These are phyloP conservation scores for Entomobrya proxima DNA, from an alignment of 2,888 invertebrate genomes.

Conservation along the genomic window DNA sequence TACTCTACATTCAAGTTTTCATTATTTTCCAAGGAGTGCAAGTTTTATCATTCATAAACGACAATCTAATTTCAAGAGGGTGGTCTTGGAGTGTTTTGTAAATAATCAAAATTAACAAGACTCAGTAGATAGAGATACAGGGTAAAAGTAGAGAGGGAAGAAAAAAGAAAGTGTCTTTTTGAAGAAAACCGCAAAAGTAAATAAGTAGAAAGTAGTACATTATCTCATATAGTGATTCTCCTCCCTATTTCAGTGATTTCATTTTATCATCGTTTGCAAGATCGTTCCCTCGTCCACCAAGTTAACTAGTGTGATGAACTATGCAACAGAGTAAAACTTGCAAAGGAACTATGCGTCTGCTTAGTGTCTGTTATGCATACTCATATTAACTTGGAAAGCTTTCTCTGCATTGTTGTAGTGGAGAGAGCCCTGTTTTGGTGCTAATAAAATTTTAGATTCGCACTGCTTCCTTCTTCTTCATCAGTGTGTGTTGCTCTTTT, in stretches of 20 bases:
- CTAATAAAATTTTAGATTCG: conserved; percentile 55
- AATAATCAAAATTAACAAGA: too few relatives aligned
- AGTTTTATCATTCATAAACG: conserved; percentile 57
- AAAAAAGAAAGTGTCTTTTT: too few relatives aligned
- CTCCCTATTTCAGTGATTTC: too few relatives aligned
- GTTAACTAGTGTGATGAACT: conserved; percentile 30
- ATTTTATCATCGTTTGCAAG: background rate
- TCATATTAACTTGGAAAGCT: background rate
- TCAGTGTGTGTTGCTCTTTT: conserved; percentile 5
- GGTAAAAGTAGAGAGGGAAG: too few relatives aligned
- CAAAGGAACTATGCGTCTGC: background rate
- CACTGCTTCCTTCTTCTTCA: conserved; percentile 10
- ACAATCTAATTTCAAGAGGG: conserved; percentile 46
- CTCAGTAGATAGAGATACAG: too few relatives aligned
- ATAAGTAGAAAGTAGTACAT: too few relatives aligned
- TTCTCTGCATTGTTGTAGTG: background rate
- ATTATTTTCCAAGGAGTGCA: background rate
- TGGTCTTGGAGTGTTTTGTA: too few relatives aligned
- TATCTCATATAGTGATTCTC: too few relatives aligned
- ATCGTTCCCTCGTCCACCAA: background rate
- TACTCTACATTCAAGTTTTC: background rate
- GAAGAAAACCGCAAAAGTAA: too few relatives aligned
- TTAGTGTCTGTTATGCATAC: background rate
- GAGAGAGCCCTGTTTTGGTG: conserved; percentile 18
- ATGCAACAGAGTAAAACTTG: background rate